A percentile compares a stretch with the other conserved stretches of the same genome.
Conservation (phyloP, 2,797 vertebrate genomes). For the Brotula barbata region DNA sequence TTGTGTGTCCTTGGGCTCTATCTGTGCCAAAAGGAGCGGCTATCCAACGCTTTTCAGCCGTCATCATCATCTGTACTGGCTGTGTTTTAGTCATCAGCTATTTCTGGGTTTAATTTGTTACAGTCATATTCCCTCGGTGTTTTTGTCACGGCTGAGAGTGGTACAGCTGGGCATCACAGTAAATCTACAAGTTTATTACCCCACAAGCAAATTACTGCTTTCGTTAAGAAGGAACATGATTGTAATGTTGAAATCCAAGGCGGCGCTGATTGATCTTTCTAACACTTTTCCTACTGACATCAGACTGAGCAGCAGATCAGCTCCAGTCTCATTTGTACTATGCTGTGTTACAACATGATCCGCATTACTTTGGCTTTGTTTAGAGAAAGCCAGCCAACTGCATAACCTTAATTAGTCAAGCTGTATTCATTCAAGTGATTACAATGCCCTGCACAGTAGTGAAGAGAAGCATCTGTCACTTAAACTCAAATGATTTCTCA, state of each 20-base stretch:
- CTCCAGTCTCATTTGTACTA: constrained; percentile 38
- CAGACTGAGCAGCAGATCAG: constrained; percentile 42
- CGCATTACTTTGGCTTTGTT: constrained; percentile 68
- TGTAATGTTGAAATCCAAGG: constrained; percentile 46
- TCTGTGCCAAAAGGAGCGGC: constrained; percentile 63
- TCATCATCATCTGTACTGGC: constrained; percentile 53
- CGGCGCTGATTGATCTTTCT: constrained; percentile 45
- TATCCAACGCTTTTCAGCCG: constrained; percentile 48
- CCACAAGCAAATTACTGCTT: constrained; percentile 35
- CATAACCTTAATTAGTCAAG: constrained; percentile 77
- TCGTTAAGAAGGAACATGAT: constrained; percentile 49
- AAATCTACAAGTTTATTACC: constrained; percentile 47
- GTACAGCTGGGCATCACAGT: constrained; percentile 23
- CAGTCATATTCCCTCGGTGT: constrained; percentile 50
- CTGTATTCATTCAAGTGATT: constrained; percentile 76
- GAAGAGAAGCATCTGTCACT: constrained; percentile 77
- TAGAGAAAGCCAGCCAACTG: constrained; percentile 72
- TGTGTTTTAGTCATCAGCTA: constrained; percentile 62
- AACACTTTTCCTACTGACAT: constrained; percentile 43
- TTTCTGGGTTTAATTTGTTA: constrained; percentile 48
- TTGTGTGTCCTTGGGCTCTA: constrained; percentile 64
- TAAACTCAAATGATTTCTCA: constrained; percentile 73
- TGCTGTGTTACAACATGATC: constrained; percentile 54
- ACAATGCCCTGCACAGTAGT: constrained; percentile 66
- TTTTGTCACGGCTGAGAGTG: constrained; percentile 39